These are phyloP conservation scores for Leptinotarsa texana DNA, from an alignment of 1,140 invertebrate species.

Conservation along the genomic window DNA sequence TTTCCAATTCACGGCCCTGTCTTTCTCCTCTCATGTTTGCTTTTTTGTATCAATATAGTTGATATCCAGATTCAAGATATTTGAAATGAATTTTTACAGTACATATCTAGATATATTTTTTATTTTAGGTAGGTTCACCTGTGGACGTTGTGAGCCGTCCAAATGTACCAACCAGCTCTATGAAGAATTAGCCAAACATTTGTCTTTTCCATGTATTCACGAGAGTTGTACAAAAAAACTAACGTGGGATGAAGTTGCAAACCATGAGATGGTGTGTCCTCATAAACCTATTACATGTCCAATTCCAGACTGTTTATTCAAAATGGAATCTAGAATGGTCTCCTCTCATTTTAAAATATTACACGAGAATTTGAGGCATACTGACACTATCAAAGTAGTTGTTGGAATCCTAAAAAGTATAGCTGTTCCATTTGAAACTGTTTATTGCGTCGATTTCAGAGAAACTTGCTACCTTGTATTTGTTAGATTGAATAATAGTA, in stretches of 20 bases:
- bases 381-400: neutral
- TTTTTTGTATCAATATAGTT: too few relatives aligned
- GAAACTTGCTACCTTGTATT: neutral
- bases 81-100: too few relatives aligned
- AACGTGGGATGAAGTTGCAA: neutral
- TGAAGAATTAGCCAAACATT: neutral
- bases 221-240: neutral
- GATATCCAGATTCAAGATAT: too few relatives aligned
- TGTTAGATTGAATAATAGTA: neutral
- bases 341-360: neutral
- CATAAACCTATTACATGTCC: neutral
- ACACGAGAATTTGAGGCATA: neutral
- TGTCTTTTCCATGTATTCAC: neutral
- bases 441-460: neutral
- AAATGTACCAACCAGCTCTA: neutral
- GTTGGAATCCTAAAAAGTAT: neutral
- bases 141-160: neutral
- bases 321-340: neutral
- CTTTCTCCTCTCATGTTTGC: too few relatives aligned
- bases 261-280: neutral
- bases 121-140: neutral
- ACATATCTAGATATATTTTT: neutral
- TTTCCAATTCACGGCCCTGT: too few relatives aligned
- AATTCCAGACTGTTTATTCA: neutral
- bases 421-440: neutral